Conservation (phyloP, 2,888 invertebrate species). For the Dorcus parallelipipedus region DNA sequence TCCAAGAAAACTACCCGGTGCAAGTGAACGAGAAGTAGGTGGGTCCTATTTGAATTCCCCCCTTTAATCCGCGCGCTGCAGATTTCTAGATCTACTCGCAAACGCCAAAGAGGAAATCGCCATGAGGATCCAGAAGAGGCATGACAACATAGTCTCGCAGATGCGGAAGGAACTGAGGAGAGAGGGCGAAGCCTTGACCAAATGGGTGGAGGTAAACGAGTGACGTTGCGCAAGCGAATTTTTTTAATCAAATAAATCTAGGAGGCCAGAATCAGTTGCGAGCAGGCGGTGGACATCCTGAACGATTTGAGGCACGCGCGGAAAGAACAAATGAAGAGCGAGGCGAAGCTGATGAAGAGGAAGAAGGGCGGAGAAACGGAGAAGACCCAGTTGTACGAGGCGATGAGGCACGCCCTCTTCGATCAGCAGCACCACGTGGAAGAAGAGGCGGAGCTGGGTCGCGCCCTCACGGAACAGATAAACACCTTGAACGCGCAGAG, state of each 20-base stretch:
- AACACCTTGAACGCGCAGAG: constrained; percentile 41
- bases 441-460: constrained; percentile 44
- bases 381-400: constrained; percentile 41
- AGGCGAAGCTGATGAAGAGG: constrained; percentile 30
- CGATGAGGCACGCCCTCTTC: constrained; percentile 39
- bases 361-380: constrained; percentile 32
- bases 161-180: constrained; percentile 44
- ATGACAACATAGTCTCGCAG: constrained; percentile 44
- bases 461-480: constrained; percentile 42
- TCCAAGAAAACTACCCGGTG: constrained; percentile 39
- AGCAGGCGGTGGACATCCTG: constrained; percentile 32
- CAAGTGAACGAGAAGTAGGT: constrained; percentile 39
- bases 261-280: constrained; percentile 33
- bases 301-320: constrained; percentile 36
- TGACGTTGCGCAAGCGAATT: background rate
- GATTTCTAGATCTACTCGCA: constrained; percentile 39
- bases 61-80: constrained; percentile 18
- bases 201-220: constrained; percentile 33
- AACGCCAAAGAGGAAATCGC: constrained; percentile 45
- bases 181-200: constrained; percentile 40
- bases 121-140: constrained; percentile 41
- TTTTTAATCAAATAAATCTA: constrained; percentile 14
- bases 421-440: constrained; percentile 45
- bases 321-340: constrained; percentile 24
- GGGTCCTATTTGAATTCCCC: background rate